Conservation (phyloP, 2,113 vertebrate species). For the pig (Sus scrofa) region T2T-Sscrofa CM000826.6:59137501-59138000, state of each 20-base stretch:
- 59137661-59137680: no score
- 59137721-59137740: background rate
- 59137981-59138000: background rate
- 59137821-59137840: background rate
- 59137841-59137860: background rate
- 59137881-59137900: background rate
- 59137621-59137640: background rate
- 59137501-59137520: no score
- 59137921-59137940: background rate
- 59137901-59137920: background rate
- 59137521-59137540: no score
- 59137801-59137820: background rate
- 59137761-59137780: no score
- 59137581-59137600: background rate
- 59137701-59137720: background rate
- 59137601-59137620: background rate
- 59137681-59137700: background rate
- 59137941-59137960: background rate
- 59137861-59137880: background rate
- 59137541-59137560: no score
- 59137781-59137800: background rate
- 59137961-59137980: background rate
- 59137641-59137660: background rate
- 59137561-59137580: background rate
- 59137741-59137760: background rate